Conservation (phyloP, 1,140 invertebrate species). For the Ephestia elutella region DNA sequence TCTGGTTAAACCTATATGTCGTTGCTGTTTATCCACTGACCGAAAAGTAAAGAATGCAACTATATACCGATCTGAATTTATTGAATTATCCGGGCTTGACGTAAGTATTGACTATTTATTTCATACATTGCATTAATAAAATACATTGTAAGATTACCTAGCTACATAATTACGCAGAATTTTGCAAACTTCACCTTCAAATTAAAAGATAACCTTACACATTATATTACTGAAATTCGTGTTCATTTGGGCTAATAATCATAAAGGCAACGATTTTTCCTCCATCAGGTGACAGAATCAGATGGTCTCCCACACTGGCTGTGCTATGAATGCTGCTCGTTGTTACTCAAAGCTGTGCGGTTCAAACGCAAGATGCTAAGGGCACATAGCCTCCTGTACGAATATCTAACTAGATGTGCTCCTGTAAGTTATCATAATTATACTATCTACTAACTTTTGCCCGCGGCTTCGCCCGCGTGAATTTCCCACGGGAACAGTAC, state of each 20-base stretch:
- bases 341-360: constrained; percentile 35
- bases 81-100: constrained; percentile 45
- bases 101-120: constrained; percentile 34
- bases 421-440: constrained; percentile 48
- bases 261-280: constrained; percentile 2
- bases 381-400: constrained; percentile 38
- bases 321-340: constrained; percentile 43
- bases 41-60: constrained; percentile 26
- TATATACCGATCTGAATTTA: constrained; percentile 25
- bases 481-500: too few relatives aligned
- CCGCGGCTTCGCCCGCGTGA: too few relatives aligned
- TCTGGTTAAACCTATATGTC: constrained; percentile 33
- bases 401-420: constrained; percentile 50
- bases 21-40: constrained; percentile 52
- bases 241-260: neutral
- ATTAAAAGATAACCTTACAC: too few relatives aligned
- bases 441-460: too few relatives aligned
- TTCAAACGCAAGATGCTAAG: constrained; percentile 51
- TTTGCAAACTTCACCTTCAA: neutral
- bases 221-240: neutral
- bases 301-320: constrained; percentile 55
- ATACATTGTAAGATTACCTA: neutral
- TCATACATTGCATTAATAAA: neutral
- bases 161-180: neutral
- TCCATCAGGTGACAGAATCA: constrained; percentile 35